Evolutionary conservation across 2,113 vertebrate species (phyloP).

Genomic region (Himantopus leucocephalus): DNA sequence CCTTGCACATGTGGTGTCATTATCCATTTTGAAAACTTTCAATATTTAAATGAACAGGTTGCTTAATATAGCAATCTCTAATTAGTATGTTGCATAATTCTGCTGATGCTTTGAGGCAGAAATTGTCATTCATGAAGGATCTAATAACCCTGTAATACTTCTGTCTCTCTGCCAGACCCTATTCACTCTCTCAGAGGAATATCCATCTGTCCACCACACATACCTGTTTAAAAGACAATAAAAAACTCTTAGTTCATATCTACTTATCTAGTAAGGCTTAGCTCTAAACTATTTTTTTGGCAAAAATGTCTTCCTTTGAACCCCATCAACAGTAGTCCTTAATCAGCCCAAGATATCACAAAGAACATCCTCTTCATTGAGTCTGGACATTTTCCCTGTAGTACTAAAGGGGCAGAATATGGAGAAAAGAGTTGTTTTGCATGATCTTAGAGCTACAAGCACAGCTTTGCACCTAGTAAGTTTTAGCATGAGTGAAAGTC

Average conservation of each 20-base stretch:
- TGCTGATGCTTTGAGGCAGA: slow-evolving; percentile 6
- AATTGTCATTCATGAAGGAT: neutral
- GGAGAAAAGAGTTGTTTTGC: neutral
- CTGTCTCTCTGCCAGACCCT: neutral
- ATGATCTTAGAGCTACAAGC: neutral
- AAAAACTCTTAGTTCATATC: neutral
- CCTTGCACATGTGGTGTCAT: neutral
- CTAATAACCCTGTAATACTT: neutral
- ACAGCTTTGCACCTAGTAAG: neutral
- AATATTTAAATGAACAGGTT: neutral
- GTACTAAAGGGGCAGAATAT: neutral
- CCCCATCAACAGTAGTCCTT: neutral
- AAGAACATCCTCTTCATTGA: neutral
- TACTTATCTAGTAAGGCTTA: neutral
- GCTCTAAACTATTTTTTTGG: neutral
- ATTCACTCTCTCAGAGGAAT: neutral
- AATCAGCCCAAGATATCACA: neutral
- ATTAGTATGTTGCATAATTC: slow-evolving; percentile 5
- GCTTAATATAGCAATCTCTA: neutral
- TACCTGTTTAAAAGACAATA: neutral
- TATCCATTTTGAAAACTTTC: neutral
- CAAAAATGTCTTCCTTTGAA: neutral
- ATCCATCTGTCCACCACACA: neutral
- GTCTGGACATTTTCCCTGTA: neutral
- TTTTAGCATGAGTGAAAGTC: neutral